Percentiles rank a stretch among this genome's conserved stretches.
Conservation (phyloP, 2,797 vertebrate genomes). For the Rhabdophis nuchalis region DNA sequence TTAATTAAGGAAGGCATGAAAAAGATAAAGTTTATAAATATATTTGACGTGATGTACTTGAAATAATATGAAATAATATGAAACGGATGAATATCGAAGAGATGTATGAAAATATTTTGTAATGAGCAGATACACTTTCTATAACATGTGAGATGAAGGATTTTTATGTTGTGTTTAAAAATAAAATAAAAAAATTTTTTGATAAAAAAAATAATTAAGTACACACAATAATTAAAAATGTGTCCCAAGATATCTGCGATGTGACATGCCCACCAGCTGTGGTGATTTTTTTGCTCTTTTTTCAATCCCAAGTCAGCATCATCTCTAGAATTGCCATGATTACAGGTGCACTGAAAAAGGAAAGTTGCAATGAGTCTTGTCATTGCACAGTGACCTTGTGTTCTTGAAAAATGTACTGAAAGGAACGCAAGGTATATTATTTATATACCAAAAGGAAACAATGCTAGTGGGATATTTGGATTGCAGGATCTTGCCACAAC, state of each 20-base stretch:
- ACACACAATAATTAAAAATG: conserved; percentile 53
- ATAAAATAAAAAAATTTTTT: too few relatives aligned
- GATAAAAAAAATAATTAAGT: too few relatives aligned
- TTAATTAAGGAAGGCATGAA: too few relatives aligned
- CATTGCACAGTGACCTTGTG: conserved; percentile 24
- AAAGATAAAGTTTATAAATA: too few relatives aligned
- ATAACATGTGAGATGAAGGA: too few relatives aligned
- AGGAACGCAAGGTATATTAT: conserved; percentile 7
- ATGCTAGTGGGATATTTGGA: not conserved
- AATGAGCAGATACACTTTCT: too few relatives aligned
- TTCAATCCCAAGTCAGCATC: conserved; percentile 48
- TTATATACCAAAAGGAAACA: not conserved
- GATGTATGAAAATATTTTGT: too few relatives aligned
- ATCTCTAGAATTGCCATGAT: conserved; percentile 64
- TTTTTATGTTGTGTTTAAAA: too few relatives aligned
- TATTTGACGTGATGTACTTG: too few relatives aligned
- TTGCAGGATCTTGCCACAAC: not conserved
- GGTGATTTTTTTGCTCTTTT: not conserved
- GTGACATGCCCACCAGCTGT: conserved; percentile 22
- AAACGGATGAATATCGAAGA: too few relatives aligned
- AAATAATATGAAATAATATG: too few relatives aligned
- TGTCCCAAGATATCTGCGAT: conserved; percentile 44
- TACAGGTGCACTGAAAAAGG: conserved; percentile 59
- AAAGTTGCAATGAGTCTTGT: conserved; percentile 17
- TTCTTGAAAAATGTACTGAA: conserved; percentile 12